phyloP scores from a whole-genome alignment of 2,888 invertebrate species.

The Adineta ricciae region DNA sequence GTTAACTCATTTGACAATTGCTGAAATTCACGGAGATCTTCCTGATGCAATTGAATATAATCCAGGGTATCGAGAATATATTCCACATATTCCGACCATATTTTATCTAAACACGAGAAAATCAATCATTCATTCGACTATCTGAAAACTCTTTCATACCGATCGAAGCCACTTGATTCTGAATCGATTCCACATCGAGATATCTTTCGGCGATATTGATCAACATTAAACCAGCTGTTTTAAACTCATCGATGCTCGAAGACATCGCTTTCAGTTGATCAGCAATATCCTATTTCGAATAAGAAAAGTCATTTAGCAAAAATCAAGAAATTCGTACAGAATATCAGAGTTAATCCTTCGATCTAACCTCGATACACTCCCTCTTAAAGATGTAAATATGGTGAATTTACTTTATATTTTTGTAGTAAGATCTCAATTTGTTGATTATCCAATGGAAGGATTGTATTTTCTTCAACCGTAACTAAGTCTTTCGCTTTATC shows the following conservation, averaged over 20 bases:
- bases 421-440: neutral
- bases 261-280: neutral
- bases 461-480: neutral
- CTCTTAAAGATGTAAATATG: no score
- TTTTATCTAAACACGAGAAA: neutral
- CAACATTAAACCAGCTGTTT: neutral
- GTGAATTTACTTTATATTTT: neutral
- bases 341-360: no score
- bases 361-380: no score
- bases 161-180: neutral
- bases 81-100: neutral
- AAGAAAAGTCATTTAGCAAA: no score
- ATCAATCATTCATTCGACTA: neutral
- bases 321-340: no score
- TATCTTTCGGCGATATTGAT: neutral
- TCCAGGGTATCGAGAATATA: neutral
- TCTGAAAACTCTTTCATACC: neutral
- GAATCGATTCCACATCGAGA: neutral
- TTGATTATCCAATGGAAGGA: neutral
- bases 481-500: neutral
- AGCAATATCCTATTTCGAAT: neutral
- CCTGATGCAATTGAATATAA: constrained; percentile 18
- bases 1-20: neutral
- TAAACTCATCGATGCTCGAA: neutral
- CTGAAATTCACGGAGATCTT: neutral